These are phyloP conservation scores for Parnassius mnemosyne DNA, from an alignment of 2,888 invertebrate species.

Conservation along the genomic window DNA sequence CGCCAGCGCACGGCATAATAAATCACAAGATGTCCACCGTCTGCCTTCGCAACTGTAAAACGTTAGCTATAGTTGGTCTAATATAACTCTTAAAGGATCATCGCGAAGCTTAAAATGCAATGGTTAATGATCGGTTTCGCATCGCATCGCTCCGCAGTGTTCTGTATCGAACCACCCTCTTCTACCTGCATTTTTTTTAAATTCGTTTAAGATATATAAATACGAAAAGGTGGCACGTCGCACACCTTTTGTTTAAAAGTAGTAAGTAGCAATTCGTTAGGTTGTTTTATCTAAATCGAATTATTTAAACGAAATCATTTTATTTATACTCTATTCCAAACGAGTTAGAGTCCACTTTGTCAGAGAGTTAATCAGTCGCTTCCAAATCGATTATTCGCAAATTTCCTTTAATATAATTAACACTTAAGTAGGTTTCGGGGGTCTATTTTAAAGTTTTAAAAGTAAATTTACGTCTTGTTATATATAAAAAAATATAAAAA, in stretches of 20 bases:
- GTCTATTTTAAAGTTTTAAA: no score
- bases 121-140: constrained; percentile 32
- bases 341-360: no score
- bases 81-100: constrained; percentile 34
- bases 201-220: constrained; percentile 36
- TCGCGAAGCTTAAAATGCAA: constrained; percentile 29
- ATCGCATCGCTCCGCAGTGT: constrained; percentile 31
- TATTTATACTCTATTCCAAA: no score
- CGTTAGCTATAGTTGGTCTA: constrained; percentile 27
- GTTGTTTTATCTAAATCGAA: no score
- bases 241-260: constrained; percentile 42
- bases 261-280: no score
- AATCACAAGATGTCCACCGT: constrained; percentile 42
- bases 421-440: no score
- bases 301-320: no score
- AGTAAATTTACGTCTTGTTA: no score
- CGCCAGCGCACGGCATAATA: constrained; percentile 52
- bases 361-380: no score
- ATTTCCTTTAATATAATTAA: no score
- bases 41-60: constrained; percentile 27
- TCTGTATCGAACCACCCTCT: constrained; percentile 42
- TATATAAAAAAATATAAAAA: no score
- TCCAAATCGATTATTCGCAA: no score
- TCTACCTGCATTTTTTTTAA: constrained; percentile 41
- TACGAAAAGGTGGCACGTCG: constrained; percentile 35